Base-by-base conservation (phyloP, 2,797 vertebrate species). In the Vireo griseus region DNA sequence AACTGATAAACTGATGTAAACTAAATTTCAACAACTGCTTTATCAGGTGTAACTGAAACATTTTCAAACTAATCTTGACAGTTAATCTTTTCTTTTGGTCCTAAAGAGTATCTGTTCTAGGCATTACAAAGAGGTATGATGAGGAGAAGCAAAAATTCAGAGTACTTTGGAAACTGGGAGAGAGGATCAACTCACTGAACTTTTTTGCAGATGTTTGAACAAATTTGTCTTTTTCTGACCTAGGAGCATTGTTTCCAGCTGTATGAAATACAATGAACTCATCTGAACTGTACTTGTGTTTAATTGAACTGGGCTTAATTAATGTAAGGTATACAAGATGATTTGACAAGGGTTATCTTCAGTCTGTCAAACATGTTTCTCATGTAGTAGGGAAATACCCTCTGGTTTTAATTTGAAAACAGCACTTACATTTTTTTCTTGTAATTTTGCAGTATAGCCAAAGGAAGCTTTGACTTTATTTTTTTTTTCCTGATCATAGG, bases 321-420 rank as follows among this genome's bases (percentile, higher is more conserved):
- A 78, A 55, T 73, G 37, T 37, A 71, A 31, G 58, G 33, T 74
- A 16, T 79, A 33, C 13, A 44, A 45, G 57, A 21, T 62, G 48
- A 29, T 25, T 69, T 76, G 73, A 57, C 54, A 58, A 86, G 25
- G 11, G 19, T 3, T 50, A 16, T 65, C 28, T 83, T 91, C 7
- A 67, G 42, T 48, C 50, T 65, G 28, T 85, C 48, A 77, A 47
- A 58, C 8, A 17, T 21, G 21, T 47, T 83, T 86, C 33, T n/a
- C 5, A 21, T 87, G 31, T n/a, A 48, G 18, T 10, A 71, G 26
- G 52, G 33, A 57, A 89, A 29, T 52, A 52, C 25, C 5, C 40
- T 76, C 71, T 65, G 61, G 44, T 67, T 95, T 92, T 69, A 82
- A 55, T 73, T 59, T 77, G 62, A 33, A 92, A 74, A 35, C 8